These are phyloP conservation scores for Eupithecia centaureata DNA, from an alignment of 2,888 invertebrate species.

Conservation along the genomic window DNA sequence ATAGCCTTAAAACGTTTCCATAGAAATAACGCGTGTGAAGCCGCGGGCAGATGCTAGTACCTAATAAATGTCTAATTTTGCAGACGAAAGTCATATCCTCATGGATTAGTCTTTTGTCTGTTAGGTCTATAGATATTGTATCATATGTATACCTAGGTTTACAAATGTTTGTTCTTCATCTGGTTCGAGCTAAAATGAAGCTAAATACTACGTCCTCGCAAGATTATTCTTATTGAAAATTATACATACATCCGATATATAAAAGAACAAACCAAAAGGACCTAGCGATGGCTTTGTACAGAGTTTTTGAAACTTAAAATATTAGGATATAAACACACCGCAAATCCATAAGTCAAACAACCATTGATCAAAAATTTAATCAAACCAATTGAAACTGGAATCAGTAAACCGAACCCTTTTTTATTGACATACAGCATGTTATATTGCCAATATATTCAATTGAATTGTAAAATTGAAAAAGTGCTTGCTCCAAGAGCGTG, in stretches of 20 bases:
- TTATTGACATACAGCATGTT: constrained; percentile 63
- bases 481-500: constrained; percentile 54
- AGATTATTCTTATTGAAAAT: not conserved
- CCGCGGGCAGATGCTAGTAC: too few species aligned
- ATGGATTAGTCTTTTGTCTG: too few species aligned
- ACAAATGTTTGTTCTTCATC: constrained; percentile 11
- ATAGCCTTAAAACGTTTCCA: too few species aligned
- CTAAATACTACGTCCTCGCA: not conserved
- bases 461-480: constrained; percentile 56
- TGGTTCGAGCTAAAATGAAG: constrained; percentile 11
- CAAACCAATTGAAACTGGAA: constrained; percentile 29
- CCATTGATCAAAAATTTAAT: constrained; percentile 20
- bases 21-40: too few species aligned
- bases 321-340: not conserved
- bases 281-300: not conserved
- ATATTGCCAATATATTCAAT: constrained; percentile 51
- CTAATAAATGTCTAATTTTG: not conserved
- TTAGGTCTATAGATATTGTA: too few species aligned
- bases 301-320: not conserved
- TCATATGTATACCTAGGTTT: too few species aligned
- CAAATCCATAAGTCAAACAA: not conserved
- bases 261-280: not conserved
- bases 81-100: constrained; percentile 7
- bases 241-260: not conserved
- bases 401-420: constrained; percentile 49